phyloP scores from a whole-genome alignment of 2,797 vertebrate genomes.

The Aeoliscus strigatus region DNA sequence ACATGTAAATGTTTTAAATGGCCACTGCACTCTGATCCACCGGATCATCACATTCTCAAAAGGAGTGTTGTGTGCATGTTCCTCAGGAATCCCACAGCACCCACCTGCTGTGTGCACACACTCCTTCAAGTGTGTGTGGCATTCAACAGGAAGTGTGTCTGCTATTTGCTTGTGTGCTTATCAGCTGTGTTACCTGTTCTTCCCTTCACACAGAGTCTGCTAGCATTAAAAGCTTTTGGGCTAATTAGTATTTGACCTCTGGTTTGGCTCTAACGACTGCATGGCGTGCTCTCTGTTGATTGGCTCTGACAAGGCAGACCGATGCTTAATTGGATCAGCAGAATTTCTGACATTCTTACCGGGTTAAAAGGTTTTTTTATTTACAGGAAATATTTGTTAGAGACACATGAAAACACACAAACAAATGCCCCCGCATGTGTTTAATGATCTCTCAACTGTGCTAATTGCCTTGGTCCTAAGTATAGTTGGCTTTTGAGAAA shows the following conservation, averaged over 20 bases:
- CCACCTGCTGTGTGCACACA: constrained; percentile 26
- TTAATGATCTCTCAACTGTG: constrained; percentile 8
- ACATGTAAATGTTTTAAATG: constrained; percentile 38
- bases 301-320: constrained; percentile 56
- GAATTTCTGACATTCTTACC: constrained; percentile 64
- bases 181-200: constrained; percentile 16
- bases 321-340: constrained; percentile 66
- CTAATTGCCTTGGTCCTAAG: no score
- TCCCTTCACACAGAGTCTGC: constrained; percentile 43
- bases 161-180: constrained; percentile 23
- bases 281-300: constrained; percentile 54
- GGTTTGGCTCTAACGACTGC: constrained; percentile 53
- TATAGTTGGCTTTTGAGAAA: constrained; percentile 8
- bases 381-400: constrained; percentile 10
- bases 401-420: constrained; percentile 15
- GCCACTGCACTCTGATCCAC: constrained; percentile 26
- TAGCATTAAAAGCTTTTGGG: constrained; percentile 46
- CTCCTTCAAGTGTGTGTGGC: constrained; percentile 20
- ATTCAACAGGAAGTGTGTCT: constrained; percentile 31
- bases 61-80: constrained; percentile 36
- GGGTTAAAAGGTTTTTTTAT: constrained; percentile 35
- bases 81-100: constrained; percentile 30
- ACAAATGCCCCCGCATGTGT: background rate
- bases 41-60: constrained; percentile 36
- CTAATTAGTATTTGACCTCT: constrained; percentile 65